These are phyloP conservation scores for Todiramphus saurophagus DNA, from an alignment of 2,113 vertebrate genomes.

Conservation along the genomic window DNA sequence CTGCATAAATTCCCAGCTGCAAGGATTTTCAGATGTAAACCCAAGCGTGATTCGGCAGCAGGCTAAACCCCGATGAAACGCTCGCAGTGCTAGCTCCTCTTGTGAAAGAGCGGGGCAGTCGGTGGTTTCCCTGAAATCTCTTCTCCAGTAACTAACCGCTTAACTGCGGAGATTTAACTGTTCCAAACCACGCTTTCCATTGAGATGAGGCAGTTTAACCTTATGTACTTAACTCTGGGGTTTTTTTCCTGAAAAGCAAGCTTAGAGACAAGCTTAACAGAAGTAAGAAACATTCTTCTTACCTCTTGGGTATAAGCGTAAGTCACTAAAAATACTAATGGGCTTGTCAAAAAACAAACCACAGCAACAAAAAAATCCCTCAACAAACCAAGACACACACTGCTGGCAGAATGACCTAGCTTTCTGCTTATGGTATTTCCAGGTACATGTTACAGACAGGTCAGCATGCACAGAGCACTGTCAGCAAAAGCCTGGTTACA, in stretches of 20 bases:
- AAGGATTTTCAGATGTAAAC: background rate
- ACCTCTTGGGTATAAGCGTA: fast-evolving
- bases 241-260: background rate
- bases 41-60: background rate
- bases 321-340: background rate
- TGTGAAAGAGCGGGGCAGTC: background rate
- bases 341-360: background rate
- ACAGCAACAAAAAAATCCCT: too few relatives aligned
- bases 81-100: fast-evolving
- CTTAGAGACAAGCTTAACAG: background rate
- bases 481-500: fast-evolving
- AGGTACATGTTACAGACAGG: fast-evolving
- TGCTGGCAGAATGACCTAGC: background rate
- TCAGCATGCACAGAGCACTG: background rate
- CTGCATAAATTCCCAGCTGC: background rate
- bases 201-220: background rate
- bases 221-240: background rate
- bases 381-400: too few relatives aligned
- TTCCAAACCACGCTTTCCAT: background rate
- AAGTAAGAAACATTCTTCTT: background rate
- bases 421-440: fast-evolving
- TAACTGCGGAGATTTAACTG: background rate
- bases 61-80: background rate
- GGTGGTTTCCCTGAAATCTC: background rate
- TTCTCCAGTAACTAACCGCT: background rate